Conservation (phyloP, 2,113 vertebrate species). For the Trematocara stigmaticum region DNA sequence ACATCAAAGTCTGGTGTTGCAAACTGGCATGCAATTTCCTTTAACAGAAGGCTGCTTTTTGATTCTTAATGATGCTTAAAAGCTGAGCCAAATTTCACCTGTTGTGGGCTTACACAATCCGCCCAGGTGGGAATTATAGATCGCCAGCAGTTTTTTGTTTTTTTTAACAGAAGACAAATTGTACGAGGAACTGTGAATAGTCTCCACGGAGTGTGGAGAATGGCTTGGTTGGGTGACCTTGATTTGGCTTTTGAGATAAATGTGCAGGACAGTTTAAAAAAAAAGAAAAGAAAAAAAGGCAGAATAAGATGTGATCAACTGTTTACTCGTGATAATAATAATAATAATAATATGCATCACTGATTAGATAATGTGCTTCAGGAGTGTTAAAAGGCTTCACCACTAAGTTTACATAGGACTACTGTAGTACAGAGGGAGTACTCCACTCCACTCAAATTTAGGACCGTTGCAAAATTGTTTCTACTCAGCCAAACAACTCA, state of each 20-base stretch:
- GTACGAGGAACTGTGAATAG: constrained; percentile 35
- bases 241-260: constrained; percentile 52
- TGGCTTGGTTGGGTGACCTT: constrained; percentile 37
- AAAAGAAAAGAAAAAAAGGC: background rate
- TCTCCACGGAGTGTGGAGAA: constrained; percentile 12
- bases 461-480: background rate
- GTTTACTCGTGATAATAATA: background rate
- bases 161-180: constrained; percentile 26
- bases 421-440: background rate
- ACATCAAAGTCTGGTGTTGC: constrained; percentile 48
- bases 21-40: constrained; percentile 46
- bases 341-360: background rate
- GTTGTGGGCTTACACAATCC: constrained; percentile 48
- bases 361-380: background rate
- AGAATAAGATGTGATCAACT: background rate
- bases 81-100: constrained; percentile 57
- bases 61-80: constrained; percentile 58
- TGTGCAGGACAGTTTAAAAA: background rate
- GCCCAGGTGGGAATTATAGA: constrained; percentile 43
- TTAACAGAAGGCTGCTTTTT: constrained; percentile 30
- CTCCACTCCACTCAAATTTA: background rate
- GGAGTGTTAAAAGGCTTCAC: background rate
- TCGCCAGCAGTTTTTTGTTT: background rate
- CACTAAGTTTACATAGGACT: background rate
- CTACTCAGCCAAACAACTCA: background rate